phyloP scores from a whole-genome alignment of 2,888 invertebrate species.

The Parapristionchus giblindavisi region DNA sequence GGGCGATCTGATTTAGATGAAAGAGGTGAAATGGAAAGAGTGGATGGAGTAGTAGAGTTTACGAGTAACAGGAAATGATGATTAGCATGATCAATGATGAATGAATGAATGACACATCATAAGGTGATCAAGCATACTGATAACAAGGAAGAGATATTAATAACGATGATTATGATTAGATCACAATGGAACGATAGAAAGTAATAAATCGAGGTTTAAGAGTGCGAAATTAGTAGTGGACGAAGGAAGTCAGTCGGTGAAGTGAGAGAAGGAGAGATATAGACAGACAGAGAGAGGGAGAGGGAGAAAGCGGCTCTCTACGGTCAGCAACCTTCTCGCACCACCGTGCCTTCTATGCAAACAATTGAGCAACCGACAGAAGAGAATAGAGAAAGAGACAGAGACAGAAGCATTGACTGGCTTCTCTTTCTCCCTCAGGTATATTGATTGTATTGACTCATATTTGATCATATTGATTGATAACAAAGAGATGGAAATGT shows the following conservation, averaged over 20 bases:
- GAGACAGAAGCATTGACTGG: neutral
- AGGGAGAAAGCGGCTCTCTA: conserved; percentile 10
- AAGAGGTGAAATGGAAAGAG: conserved; percentile 7
- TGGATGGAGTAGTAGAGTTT: neutral
- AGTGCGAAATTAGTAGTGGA: conserved; percentile 18
- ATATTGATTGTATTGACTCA: no score
- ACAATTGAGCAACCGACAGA: conserved; percentile 26
- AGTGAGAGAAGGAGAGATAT: neutral
- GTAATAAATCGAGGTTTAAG: neutral
- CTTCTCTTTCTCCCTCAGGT: no score
- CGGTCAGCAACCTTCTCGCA: conserved; percentile 6
- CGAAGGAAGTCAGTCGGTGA: conserved; percentile 6
- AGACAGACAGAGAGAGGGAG: neutral
- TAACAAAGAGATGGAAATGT: neutral
- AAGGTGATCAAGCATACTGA: no score
- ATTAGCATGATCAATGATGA: neutral
- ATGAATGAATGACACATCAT: neutral
- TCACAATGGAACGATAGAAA: no score
- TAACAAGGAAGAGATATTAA: no score
- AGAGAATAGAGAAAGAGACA: conserved; percentile 8
- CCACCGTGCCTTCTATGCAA: conserved; percentile 33
- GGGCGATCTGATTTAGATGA: conserved; percentile 9
- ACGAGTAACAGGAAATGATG: neutral
- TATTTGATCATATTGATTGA: neutral
- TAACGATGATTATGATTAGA: no score